Evolutionary conservation across 2,113 vertebrate species (phyloP).

Genomic region (Poecilia latipinna): DNA sequence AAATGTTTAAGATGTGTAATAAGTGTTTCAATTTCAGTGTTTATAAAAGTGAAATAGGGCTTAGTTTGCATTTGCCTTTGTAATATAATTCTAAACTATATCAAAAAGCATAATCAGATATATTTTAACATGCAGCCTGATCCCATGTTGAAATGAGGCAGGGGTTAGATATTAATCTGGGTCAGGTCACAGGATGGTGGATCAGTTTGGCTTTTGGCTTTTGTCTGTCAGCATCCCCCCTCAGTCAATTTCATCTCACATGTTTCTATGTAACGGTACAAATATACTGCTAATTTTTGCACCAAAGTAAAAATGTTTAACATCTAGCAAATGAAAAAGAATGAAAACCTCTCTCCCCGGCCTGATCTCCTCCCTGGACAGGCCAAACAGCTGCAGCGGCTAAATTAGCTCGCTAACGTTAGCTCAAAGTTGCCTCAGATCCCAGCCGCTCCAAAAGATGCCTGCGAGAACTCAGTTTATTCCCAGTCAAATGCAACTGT

Average conservation of each 20-base stretch:
- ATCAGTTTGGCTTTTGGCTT: slow-evolving; percentile 46
- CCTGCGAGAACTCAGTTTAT: slow-evolving; percentile 4
- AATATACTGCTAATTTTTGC: too few species aligned
- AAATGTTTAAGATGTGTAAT: too few species aligned
- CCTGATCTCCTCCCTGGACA: background rate
- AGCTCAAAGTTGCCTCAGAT: slow-evolving; percentile 66
- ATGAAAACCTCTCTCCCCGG: background rate
- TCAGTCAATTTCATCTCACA: slow-evolving; percentile 8
- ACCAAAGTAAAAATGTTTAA: too few species aligned
- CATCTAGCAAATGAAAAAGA: too few species aligned
- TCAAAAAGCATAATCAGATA: slow-evolving; percentile 1
- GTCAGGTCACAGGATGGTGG: slow-evolving; percentile 67
- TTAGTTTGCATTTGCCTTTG: background rate
- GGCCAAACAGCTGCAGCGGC: slow-evolving; percentile 55
- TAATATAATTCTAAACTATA: background rate
- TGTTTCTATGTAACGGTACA: background rate
- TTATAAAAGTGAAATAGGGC: too few species aligned
- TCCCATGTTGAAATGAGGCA: slow-evolving; percentile 50
- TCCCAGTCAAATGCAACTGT: background rate
- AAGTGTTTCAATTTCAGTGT: too few species aligned
- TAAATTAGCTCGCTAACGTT: slow-evolving; percentile 60
- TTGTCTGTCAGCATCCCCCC: slow-evolving; percentile 40
- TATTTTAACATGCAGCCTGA: slow-evolving; percentile 46
- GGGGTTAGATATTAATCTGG: slow-evolving; percentile 59
- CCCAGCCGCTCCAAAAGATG: slow-evolving; percentile 35